Conservation (phyloP, 2,113 vertebrate species). For the Eonycteris spelaea region DNA sequence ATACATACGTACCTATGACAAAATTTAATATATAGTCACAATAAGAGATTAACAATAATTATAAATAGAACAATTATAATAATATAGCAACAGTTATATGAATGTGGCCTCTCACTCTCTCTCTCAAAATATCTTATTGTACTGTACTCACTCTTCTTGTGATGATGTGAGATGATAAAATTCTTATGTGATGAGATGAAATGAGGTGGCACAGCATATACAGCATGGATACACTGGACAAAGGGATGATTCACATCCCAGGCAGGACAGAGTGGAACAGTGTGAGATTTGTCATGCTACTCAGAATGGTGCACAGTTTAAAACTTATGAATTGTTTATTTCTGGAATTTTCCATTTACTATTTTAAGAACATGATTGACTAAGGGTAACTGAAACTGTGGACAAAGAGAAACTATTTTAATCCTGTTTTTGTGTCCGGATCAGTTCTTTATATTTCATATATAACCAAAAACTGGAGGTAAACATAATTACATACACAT, state of each 20-base stretch:
- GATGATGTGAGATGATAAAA: neutral
- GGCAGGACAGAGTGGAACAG: no score
- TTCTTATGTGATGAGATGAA: neutral
- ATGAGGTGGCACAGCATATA: neutral
- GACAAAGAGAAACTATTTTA: neutral
- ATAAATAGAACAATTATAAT: neutral
- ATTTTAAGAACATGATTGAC: no score
- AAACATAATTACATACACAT: neutral
- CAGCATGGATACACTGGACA: neutral
- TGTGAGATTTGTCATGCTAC: no score
- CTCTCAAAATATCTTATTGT: neutral
- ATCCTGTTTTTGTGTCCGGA: neutral
- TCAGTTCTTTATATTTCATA: neutral
- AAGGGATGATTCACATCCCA: no score
- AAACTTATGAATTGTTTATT: no score
- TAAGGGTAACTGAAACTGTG: no score
- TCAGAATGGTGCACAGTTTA: no score
- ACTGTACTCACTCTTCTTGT: neutral
- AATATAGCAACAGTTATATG: neutral
- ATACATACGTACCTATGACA: neutral
- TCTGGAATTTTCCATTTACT: no score
- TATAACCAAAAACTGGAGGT: neutral
- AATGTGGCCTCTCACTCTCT: neutral
- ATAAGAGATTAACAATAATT: neutral
- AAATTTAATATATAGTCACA: neutral